Evolutionary conservation across 2,797 vertebrate genomes (phyloP), one percentile per base, ranked within the genome.

Genomic region (Triplophysa bombifrons): DNA sequence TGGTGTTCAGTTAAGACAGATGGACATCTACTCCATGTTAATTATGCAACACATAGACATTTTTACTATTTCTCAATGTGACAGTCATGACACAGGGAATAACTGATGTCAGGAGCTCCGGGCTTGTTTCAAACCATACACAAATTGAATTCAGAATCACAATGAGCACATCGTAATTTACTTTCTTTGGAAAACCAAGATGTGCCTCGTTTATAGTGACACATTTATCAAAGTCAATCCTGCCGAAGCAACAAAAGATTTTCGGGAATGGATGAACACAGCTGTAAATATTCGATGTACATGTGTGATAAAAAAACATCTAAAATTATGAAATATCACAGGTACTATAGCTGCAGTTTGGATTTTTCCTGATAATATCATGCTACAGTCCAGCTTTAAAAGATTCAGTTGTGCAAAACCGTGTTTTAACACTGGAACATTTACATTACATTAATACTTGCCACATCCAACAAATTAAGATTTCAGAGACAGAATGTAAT

Each of bases 1-100:
- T 89, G 87, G 69, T 83, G 73, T 84, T 84, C 78, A 66, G 60
- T 79, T 48, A 61, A 78, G 61, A 87, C 81, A 76, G 65, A 80
- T 72, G 74, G 72, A 86, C 81, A 79, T 13, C 46, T 82, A 78
- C 50, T 83, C 20, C 75, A 83, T 67, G 58, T 67, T 76, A 84
- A 73, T 79, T 41, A 60, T 79, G 75, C 68, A 81, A 72, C 58
- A 85, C 68, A 76, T 38, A 76, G 56, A 81, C 34, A 64, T 76
- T 56, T 80, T 84, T 70, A 82, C 76, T 73, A 50, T 69, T 46
- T 56, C 55, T 75, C 78, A 84, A 74, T 78, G 80, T 67, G 75
- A 82, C 68, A 48, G 80, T 67, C 63, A 71, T 80, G 76, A 65
- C 70, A 76, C 46, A 84, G 78, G 34, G 80, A 60, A 48, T 76